Conservation (phyloP, 2,113 vertebrate species). For the Serinus canaria region DNA sequence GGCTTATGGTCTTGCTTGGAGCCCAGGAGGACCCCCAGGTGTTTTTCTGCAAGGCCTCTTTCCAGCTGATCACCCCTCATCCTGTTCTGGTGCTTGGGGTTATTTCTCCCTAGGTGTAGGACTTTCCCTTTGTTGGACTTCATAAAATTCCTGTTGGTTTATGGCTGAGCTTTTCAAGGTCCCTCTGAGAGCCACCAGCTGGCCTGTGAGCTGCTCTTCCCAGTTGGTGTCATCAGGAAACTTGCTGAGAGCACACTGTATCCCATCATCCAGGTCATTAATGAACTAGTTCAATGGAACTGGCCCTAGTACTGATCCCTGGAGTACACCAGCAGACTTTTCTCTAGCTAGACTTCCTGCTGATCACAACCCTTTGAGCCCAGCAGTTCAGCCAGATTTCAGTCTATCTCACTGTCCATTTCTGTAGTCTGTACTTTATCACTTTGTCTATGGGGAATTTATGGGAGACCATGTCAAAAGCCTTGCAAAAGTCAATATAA, state of each 20-base stretch:
- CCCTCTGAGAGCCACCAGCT: neutral
- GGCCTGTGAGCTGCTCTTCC: neutral
- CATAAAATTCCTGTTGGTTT: neutral
- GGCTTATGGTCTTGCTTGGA: neutral
- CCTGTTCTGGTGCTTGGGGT: neutral
- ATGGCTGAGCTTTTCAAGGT: neutral
- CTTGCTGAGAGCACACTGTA: neutral
- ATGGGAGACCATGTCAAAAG: neutral
- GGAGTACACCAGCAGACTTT: neutral
- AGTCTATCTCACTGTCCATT: neutral
- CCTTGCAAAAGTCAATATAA: neutral
- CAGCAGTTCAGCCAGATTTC: neutral
- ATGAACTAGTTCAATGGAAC: neutral
- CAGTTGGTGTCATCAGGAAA: neutral
- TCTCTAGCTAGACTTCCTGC: neutral
- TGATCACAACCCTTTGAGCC: neutral
- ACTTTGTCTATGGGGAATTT: neutral
- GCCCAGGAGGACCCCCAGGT: neutral
- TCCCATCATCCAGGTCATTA: neutral
- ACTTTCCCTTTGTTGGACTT: neutral
- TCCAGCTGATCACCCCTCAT: neutral
- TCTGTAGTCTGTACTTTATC: neutral
- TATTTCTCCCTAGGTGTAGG: neutral
- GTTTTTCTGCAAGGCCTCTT: neutral
- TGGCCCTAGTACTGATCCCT: neutral